phyloP scores from a whole-genome alignment of 2,797 vertebrate genomes.

The Lycodopsis pacificus region DNA sequence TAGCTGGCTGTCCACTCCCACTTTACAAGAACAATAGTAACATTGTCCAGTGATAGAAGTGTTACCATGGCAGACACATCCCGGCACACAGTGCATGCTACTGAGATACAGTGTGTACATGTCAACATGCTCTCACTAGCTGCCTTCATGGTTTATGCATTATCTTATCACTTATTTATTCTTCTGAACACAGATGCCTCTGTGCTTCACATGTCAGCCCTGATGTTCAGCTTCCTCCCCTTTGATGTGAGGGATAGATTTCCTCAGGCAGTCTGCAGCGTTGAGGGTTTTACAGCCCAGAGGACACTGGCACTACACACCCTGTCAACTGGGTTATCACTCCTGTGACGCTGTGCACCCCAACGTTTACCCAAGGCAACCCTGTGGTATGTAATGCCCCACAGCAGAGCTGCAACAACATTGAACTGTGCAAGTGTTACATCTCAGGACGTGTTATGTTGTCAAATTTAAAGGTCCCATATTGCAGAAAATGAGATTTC shows the following conservation, averaged over 20 bases:
- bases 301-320: background rate
- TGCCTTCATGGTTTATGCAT: slow-evolving; percentile 32
- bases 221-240: background rate
- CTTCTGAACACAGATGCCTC: background rate
- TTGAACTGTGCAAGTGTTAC: too few species aligned
- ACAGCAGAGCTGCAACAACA: background rate
- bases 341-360: background rate
- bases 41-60: too few species aligned
- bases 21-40: slow-evolving; percentile 3
- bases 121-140: background rate
- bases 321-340: background rate
- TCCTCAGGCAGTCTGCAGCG: background rate
- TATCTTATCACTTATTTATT: slow-evolving; percentile 13
- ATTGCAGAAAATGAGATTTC: background rate
- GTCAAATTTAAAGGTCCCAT: background rate
- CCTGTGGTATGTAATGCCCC: background rate
- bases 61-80: background rate
- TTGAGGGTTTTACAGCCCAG: background rate
- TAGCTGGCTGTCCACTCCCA: background rate
- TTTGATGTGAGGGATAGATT: background rate
- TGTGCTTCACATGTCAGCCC: background rate
- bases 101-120: background rate
- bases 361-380: background rate
- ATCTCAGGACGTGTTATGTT: too few species aligned
- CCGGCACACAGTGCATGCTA: background rate